These are phyloP conservation scores for Seriola rivoliana DNA, from an alignment of 2,113 vertebrate species.

Conservation along the genomic window DNA sequence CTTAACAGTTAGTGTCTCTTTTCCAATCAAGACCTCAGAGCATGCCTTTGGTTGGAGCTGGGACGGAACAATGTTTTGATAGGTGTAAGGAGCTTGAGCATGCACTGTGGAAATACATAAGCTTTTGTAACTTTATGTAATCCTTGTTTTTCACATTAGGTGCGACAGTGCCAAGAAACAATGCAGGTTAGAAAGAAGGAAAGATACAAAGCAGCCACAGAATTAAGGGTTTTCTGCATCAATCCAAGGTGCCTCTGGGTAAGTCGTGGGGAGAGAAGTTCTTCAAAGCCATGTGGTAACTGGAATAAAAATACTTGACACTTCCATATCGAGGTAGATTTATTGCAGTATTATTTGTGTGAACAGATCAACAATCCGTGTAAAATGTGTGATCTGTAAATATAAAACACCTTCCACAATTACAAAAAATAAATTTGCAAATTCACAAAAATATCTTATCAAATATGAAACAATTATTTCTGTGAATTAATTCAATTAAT, in stretches of 20 bases:
- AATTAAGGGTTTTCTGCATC: background rate
- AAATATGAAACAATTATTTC: no score
- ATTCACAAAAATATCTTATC: no score
- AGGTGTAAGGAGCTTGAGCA: slow-evolving; percentile 10
- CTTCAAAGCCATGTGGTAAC: slow-evolving; percentile 3
- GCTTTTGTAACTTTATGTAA: background rate
- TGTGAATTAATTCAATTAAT: no score
- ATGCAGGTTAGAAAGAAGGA: slow-evolving; percentile 36
- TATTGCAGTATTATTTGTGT: no score
- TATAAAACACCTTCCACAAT: no score
- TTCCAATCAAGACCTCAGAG: background rate
- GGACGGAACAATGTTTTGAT: slow-evolving; percentile 7
- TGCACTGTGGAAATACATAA: slow-evolving; percentile 7
- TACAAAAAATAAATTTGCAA: no score
- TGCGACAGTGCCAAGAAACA: background rate
- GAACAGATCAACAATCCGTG: no score
- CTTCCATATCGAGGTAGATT: background rate
- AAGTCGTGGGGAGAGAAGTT: slow-evolving; percentile 22
- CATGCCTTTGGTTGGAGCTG: slow-evolving; percentile 32
- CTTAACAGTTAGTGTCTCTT: slow-evolving; percentile 45
- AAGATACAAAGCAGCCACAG: slow-evolving; percentile 1
- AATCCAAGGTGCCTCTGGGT: slow-evolving; percentile 22
- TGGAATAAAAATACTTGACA: slow-evolving; percentile 12
- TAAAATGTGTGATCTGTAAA: no score
- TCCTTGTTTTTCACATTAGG: background rate